Evolutionary conservation across 2,888 invertebrate species (phyloP).

Genomic region (Protodeltote pygarga): DNA sequence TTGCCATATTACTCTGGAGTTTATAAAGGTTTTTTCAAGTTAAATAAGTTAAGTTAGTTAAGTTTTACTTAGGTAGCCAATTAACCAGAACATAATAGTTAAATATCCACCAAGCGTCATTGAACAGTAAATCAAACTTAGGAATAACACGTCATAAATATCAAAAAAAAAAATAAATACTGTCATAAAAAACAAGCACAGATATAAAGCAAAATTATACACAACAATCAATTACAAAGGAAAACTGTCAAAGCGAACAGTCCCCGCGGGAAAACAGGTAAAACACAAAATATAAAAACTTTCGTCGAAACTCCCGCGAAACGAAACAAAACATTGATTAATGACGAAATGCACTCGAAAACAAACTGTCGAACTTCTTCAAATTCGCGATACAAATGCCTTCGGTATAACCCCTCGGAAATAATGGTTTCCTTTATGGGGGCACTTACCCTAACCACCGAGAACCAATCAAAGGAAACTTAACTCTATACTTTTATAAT

Average conservation of each 20-base stretch:
- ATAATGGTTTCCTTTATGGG: slow-evolving; percentile 84
- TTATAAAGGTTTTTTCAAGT: too few relatives aligned
- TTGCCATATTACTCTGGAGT: too few relatives aligned
- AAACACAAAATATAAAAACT: slow-evolving; percentile 75
- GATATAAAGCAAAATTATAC: slow-evolving; percentile 37
- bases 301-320: slow-evolving; percentile 58
- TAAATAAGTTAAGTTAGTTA: too few relatives aligned
- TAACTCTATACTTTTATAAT: neutral
- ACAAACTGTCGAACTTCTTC: slow-evolving; percentile 87
- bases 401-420: slow-evolving; percentile 81
- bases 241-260: slow-evolving; percentile 76
- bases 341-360: slow-evolving; percentile 86
- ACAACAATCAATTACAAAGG: slow-evolving; percentile 82
- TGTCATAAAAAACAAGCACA: slow-evolving; percentile 37
- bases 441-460: slow-evolving; percentile 56
- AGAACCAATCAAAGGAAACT: slow-evolving; percentile 19
- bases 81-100: too few relatives aligned
- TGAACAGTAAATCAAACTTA: too few relatives aligned
- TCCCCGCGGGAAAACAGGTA: slow-evolving; percentile 75
- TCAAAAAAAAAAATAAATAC: slow-evolving; percentile 32
- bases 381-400: slow-evolving; percentile 85
- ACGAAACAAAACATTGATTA: slow-evolving; percentile 85
- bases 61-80: too few relatives aligned
- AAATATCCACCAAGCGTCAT: too few relatives aligned
- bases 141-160: neutral